Evolutionary conservation across 2,888 invertebrate genomes (phyloP).

Genomic region (Drosophila niveifrons): DNA sequence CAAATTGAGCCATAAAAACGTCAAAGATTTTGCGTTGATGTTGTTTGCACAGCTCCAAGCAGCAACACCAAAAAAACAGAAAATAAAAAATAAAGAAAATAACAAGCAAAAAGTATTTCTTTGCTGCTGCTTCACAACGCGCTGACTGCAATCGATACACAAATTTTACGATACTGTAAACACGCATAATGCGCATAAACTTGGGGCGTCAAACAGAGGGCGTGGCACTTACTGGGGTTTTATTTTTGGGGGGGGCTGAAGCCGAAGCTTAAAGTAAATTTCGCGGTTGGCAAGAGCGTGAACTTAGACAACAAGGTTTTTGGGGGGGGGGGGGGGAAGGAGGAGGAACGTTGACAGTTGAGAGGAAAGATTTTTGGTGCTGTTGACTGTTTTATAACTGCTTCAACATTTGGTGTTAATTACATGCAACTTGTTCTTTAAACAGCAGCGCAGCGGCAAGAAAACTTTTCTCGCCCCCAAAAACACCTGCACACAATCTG

Average conservation of each 20-base stretch:
- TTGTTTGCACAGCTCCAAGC: slow-evolving; percentile 43
- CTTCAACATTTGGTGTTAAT: slow-evolving; percentile 74
- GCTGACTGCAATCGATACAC: slow-evolving; percentile 68
- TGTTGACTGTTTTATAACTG: slow-evolving; percentile 35
- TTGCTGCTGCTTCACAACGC: slow-evolving; percentile 18
- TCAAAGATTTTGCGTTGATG: slow-evolving; percentile 49
- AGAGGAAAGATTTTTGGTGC: not conserved
- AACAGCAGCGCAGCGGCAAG: slow-evolving; percentile 32
- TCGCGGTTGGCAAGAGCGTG: slow-evolving; percentile 36
- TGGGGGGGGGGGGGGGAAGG: not conserved
- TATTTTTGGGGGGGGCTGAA: not conserved
- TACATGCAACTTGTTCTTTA: slow-evolving; percentile 71
- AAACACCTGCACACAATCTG: slow-evolving; percentile 33
- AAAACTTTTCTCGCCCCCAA: slow-evolving; percentile 52
- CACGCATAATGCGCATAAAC: slow-evolving; percentile 75
- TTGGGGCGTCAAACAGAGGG: slow-evolving; percentile 27
- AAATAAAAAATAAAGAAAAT: not conserved
- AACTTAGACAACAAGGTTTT: slow-evolving; percentile 18
- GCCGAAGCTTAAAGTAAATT: slow-evolving; percentile 25
- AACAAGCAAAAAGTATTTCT: slow-evolving; percentile 12
- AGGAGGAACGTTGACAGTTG: not conserved
- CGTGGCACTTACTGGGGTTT: not conserved
- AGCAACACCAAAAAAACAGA: slow-evolving; percentile 11
- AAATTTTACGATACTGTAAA: slow-evolving; percentile 80
- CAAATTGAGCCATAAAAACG: slow-evolving; percentile 74